Base-by-base conservation (phyloP, 2,113 vertebrate genomes). In the Illadopsis cleaveri region DNA sequence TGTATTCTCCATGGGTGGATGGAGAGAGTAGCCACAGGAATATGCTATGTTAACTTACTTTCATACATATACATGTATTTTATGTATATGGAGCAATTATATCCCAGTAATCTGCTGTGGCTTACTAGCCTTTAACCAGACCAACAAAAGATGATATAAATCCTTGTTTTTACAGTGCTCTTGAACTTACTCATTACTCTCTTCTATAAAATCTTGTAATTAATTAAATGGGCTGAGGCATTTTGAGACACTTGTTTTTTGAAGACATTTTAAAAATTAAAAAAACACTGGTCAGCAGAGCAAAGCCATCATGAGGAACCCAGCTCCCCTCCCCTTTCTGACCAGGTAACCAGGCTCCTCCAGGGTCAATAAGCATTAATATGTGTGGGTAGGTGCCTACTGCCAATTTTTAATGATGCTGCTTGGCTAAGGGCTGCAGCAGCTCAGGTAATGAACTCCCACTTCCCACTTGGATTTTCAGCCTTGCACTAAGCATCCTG, bases 121-220 rank as follows among this genome's bases (percentile, higher is more conserved):
- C 89, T 96, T 93, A 78, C 96, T 82, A 87, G 80, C 94, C 95
- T 97, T 94, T 89, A 96, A 93, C 90, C 80, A 96, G 89, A 95
- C 80, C 94, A 95, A 95, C 82, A 58, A 83, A 90, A 93, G 94
- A 94, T 96, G 81, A 96, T 94, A 88, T 24, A 97, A 89, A 96
- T 94, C 85, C 89, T 96, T 93, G 84, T 62, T 97, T 97, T 97
- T 93, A 66, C 88, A 91, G 93, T 90, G 89, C 64, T 87, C 83
- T 96, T 93, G 82, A 95, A 97, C 50, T 97, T 93, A 82, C 81
- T 97, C 71, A 54, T 84, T 93, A 71, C 76, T 92, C 58, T 86
- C 48, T 94, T 96, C 61, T 94, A 73, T 90, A 97, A 97, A 95
- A 96, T 76, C 83, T 89, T 85, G 80, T 86, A 92, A 96, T 28